phyloP scores from a whole-genome alignment of 2,888 invertebrate species.

The Pyralis farinalis region DNA sequence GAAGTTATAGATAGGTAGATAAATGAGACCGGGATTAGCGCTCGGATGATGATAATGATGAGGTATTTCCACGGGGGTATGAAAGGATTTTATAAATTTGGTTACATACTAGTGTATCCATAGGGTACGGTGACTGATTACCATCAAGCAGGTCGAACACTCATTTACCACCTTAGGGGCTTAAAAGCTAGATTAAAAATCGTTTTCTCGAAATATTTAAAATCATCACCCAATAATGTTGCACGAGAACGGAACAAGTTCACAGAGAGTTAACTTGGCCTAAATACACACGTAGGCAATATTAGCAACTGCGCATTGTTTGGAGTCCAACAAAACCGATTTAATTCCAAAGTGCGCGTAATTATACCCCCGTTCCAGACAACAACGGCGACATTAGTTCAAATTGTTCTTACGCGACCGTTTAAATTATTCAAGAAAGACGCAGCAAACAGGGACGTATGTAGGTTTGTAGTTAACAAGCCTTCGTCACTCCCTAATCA shows the following conservation, averaged over 20 bases:
- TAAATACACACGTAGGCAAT: not conserved
- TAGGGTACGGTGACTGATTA: no score
- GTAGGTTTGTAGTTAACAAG: slow-evolving; percentile 22
- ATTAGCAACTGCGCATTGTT: slow-evolving; percentile 8
- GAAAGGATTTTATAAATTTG: no score
- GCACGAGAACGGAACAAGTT: not conserved
- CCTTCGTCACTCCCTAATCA: slow-evolving; percentile 56
- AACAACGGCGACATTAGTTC: slow-evolving; percentile 3
- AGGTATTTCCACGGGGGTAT: no score
- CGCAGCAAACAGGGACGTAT: not conserved
- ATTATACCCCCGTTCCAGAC: slow-evolving; percentile 11
- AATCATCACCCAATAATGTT: not conserved
- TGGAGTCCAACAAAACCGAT: slow-evolving; percentile 12
- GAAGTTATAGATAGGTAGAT: no score
- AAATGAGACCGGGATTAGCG: no score
- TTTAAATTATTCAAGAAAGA: slow-evolving; percentile 6
- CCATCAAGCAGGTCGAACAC: no score
- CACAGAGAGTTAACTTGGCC: not conserved
- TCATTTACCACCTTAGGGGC: no score
- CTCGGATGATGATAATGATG: no score
- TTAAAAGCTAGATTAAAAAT: no score
- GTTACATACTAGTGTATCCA: no score
- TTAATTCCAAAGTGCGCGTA: slow-evolving; percentile 14
- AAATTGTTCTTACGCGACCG: slow-evolving; percentile 2
- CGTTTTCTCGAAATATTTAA: no score